A percentile compares a stretch with the other conserved stretches of the same genome.
Conservation (phyloP, 2,888 invertebrate genomes). For the Mayetiola destructor region DNA sequence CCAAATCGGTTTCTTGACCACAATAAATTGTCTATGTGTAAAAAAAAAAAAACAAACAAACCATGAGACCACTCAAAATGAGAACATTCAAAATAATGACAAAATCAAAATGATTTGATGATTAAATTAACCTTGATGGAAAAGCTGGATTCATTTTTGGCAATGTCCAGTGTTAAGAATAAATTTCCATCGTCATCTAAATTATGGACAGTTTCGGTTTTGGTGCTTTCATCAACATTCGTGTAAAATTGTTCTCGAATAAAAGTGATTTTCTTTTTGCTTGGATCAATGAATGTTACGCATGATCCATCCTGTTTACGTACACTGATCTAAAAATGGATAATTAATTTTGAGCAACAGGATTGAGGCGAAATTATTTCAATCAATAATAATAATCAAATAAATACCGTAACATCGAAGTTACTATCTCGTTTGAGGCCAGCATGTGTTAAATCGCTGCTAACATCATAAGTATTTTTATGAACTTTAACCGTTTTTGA, state of each 20-base stretch:
- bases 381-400: too few relatives aligned
- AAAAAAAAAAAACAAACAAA: background rate
- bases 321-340: background rate
- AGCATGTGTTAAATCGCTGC: background rate
- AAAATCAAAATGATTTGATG: background rate
- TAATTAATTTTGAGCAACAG: too few relatives aligned
- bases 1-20: background rate
- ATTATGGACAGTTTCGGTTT: background rate
- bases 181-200: background rate
- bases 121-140: background rate
- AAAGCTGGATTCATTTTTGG: background rate
- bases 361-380: too few relatives aligned
- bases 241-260: background rate
- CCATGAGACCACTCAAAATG: background rate
- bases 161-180: background rate
- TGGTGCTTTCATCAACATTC: background rate
- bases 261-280: background rate
- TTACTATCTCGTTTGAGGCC: background rate
- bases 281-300: background rate
- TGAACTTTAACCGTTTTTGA: background rate
- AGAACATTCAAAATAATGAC: background rate
- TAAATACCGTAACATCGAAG: background rate
- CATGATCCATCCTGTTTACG: background rate
- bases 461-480: background rate
- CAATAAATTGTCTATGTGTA: background rate